phyloP scores from a whole-genome alignment of 2,113 vertebrate genomes.

The Butastur rufipennis region DNA sequence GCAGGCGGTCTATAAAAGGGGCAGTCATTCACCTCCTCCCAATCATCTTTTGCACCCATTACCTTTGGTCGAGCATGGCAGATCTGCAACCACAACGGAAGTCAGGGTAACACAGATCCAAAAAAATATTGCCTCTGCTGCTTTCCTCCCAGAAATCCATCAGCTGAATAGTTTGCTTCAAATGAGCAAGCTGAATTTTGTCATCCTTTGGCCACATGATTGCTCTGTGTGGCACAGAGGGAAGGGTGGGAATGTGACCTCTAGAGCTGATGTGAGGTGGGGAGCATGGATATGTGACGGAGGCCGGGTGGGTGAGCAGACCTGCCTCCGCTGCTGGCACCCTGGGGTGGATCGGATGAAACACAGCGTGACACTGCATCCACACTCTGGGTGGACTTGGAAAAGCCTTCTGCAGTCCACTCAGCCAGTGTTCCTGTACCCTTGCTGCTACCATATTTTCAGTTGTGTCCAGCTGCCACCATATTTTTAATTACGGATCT shows the following conservation, averaged over 20 bases:
- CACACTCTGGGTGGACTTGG: neutral
- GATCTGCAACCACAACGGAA: neutral
- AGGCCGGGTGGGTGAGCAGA: neutral
- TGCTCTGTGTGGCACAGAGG: neutral
- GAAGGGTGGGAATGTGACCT: neutral
- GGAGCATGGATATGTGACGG: neutral
- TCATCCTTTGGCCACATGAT: neutral
- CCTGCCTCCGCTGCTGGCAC: neutral
- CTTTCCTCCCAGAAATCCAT: neutral
- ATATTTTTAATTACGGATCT: neutral
- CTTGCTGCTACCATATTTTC: neutral
- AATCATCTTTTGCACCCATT: neutral
- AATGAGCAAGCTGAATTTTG: neutral
- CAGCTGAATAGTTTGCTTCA: neutral
- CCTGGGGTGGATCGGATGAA: neutral
- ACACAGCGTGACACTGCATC: fast-evolving
- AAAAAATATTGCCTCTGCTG: neutral
- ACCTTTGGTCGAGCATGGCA: neutral
- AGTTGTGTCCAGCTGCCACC: neutral
- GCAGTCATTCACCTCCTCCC: neutral
- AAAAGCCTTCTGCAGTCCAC: neutral
- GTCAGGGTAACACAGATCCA: neutral
- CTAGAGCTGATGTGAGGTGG: neutral
- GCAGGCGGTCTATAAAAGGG: neutral
- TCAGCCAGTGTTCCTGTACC: neutral